phyloP scores from a whole-genome alignment of 2,888 invertebrate genomes.

The Timandra comae region DNA sequence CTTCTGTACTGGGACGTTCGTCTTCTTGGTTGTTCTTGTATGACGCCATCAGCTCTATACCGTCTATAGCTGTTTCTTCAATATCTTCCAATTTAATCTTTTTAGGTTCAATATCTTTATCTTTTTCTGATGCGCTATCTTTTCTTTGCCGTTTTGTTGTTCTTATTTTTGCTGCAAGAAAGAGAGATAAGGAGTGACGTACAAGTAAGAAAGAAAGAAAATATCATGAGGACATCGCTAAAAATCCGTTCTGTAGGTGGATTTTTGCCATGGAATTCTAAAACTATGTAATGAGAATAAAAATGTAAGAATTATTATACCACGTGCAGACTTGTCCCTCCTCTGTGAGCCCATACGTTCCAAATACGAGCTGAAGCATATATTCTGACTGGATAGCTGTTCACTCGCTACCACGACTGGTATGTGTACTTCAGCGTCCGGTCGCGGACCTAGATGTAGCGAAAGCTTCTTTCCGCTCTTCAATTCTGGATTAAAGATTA shows the following conservation, averaged over 20 bases:
- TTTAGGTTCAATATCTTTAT: constrained; percentile 58
- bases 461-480: constrained; percentile 40
- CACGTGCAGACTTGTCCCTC: too few relatives aligned
- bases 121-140: constrained; percentile 76
- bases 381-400: constrained; percentile 85
- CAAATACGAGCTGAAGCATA: constrained; percentile 86
- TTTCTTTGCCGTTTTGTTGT: constrained; percentile 73
- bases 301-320: too few relatives aligned
- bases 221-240: too few relatives aligned
- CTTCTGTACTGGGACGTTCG: constrained; percentile 58
- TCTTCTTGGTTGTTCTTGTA: constrained; percentile 56
- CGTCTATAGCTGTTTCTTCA: constrained; percentile 70
- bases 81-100: constrained; percentile 59
- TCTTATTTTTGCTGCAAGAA: constrained; percentile 50
- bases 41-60: constrained; percentile 67
- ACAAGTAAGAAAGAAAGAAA: too few relatives aligned
- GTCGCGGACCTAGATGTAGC: constrained; percentile 67
- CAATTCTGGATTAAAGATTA: too few relatives aligned
- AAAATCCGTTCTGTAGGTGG: too few relatives aligned
- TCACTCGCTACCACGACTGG: constrained; percentile 86
- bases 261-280: too few relatives aligned
- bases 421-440: constrained; percentile 80
- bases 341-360: constrained; percentile 82
- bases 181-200: too few relatives aligned
- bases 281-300: too few relatives aligned